Percentiles rank a stretch among this genome's conserved stretches.
Conservation (phyloP, 2,113 vertebrate species). For the Cyrtonyx montezumae region DNA sequence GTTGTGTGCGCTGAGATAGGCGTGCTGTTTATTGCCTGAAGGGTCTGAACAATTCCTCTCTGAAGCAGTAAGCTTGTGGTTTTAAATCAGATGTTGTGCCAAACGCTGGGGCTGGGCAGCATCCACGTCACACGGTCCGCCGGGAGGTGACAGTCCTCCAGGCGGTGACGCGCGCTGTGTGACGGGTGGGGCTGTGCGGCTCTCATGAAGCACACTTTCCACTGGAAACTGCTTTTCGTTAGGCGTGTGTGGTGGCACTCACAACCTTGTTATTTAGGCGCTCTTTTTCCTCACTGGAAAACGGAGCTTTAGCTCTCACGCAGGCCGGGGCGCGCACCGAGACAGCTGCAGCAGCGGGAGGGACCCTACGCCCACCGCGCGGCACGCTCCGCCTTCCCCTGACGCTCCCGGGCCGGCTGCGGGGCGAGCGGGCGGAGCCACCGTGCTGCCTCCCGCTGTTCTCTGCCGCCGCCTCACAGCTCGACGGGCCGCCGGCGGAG, state of each 20-base stretch:
- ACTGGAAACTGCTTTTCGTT: accelerated
- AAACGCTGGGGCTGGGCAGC: accelerated
- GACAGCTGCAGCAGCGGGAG: no score
- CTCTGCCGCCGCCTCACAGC: background rate
- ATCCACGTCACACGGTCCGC: accelerated
- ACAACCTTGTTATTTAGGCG: no score
- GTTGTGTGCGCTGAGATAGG: background rate
- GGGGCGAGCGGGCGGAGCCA: background rate
- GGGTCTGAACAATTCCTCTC: background rate
- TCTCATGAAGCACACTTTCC: accelerated
- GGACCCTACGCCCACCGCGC: background rate
- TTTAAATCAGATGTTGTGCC: accelerated
- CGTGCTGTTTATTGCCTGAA: background rate
- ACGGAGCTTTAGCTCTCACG: no score
- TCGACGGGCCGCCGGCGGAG: background rate
- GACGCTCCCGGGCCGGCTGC: no score
- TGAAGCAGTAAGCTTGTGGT: accelerated
- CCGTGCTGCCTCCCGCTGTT: no score
- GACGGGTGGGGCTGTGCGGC: accelerated
- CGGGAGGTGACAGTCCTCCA: accelerated
- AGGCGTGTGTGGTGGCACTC: accelerated
- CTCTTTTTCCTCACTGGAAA: no score
- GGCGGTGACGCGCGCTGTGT: accelerated
- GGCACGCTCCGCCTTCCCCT: no score
- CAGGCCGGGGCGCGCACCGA: background rate